Evolutionary conservation across 2,888 invertebrate species (phyloP).

Genomic region (Hecatera dysodea): DNA sequence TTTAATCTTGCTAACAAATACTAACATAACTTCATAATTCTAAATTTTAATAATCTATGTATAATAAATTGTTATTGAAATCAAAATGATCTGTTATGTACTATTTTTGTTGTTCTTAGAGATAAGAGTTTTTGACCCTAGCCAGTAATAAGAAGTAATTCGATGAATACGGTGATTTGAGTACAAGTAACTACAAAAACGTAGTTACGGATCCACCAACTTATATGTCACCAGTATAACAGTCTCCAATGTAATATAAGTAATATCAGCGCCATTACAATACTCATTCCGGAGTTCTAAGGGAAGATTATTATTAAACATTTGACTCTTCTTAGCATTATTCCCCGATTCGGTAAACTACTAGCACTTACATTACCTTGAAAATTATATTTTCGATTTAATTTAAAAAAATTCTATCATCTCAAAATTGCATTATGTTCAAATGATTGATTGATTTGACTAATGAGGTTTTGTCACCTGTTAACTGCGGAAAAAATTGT

Average conservation of each 20-base stretch:
- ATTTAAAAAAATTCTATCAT: not conserved
- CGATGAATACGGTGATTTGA: not conserved
- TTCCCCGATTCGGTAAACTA: not conserved
- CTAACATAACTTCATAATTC: not conserved
- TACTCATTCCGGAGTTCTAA: not conserved
- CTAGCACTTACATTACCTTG: not conserved
- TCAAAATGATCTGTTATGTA: not conserved
- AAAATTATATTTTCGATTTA: not conserved
- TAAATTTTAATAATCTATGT: too few relatives aligned
- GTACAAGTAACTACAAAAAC: not conserved
- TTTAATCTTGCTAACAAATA: not conserved
- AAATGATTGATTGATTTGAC: conserved; percentile 25
- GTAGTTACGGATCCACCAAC: not conserved
- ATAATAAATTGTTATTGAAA: not conserved
- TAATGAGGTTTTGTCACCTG: conserved; percentile 27
- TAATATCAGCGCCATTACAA: too few relatives aligned
- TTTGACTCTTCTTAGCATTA: not conserved
- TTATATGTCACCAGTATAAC: not conserved
- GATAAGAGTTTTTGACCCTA: not conserved
- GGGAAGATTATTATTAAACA: not conserved
- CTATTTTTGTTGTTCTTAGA: not conserved
- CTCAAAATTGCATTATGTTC: conserved; percentile 36
- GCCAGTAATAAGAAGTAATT: not conserved
- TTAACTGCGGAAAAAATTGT: conserved; percentile 31
- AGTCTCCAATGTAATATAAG: too few relatives aligned